Percentiles rank a stretch among this genome's conserved stretches.
Conservation (phyloP, 2,888 invertebrate genomes). For the Pammene fasciana region DNA sequence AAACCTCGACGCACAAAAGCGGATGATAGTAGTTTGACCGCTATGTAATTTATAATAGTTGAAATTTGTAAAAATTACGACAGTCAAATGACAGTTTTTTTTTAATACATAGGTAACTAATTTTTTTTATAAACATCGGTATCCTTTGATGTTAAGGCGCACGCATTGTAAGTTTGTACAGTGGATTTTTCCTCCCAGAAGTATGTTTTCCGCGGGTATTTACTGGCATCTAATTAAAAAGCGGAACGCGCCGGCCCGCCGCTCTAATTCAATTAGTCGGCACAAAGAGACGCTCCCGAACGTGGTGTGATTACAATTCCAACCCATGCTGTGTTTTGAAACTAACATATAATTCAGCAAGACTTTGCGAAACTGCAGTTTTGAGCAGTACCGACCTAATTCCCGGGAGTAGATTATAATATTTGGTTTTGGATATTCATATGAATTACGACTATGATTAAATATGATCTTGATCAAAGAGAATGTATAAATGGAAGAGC, state of each 20-base stretch:
- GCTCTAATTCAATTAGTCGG: constrained; percentile 39
- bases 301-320: constrained; percentile 39
- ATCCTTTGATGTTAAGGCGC: no score
- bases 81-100: no score
- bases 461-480: no score
- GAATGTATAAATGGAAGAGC: no score
- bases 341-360: constrained; percentile 26
- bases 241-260: constrained; percentile 26
- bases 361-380: neutral
- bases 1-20: no score
- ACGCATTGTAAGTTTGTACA: neutral
- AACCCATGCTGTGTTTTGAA: constrained; percentile 28
- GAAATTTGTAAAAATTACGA: no score
- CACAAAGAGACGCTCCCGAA: constrained; percentile 40
- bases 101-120: no score
- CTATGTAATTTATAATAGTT: no score
- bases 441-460: no score
- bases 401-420: neutral
- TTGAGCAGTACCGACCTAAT: neutral
- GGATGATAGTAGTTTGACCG: no score
- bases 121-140: no score
- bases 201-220: constrained; percentile 29
- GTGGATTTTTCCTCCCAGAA: neutral
- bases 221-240: constrained; percentile 39
- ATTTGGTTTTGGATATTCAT: no score